Percentiles rank a stretch among this genome's conserved stretches.
Evolutionary conservation across 2,888 invertebrate genomes (phyloP).

Genomic region (Chydorus sphaericus): DNA sequence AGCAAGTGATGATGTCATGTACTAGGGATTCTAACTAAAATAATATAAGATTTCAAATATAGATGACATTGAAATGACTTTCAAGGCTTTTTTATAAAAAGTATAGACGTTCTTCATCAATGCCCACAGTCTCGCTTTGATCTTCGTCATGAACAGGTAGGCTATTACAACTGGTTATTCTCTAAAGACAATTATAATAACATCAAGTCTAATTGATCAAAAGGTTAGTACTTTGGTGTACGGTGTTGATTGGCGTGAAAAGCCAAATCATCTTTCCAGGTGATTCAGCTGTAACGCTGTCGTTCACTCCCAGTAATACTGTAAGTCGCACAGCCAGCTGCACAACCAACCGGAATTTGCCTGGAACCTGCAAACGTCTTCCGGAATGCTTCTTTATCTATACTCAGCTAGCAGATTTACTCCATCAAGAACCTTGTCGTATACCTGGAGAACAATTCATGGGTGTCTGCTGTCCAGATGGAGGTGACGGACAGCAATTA

Average conservation of each 20-base stretch:
- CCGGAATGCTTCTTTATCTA: slow-evolving; percentile 28
- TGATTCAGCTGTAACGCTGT: not conserved
- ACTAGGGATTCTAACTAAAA: not conserved
- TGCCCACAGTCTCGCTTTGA: not conserved
- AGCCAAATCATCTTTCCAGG: slow-evolving; percentile 6
- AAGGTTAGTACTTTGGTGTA: not conserved
- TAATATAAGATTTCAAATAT: too few species aligned
- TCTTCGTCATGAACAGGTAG: slow-evolving; percentile 1
- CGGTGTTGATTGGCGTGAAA: not conserved
- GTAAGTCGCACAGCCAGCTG: too few species aligned
- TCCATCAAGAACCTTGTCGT: slow-evolving; percentile 25
- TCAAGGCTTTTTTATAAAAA: not conserved
- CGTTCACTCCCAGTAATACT: not conserved
- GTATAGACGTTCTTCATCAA: not conserved
- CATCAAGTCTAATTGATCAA: not conserved
- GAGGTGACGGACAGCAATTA: slow-evolving; percentile 7
- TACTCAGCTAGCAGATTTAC: slow-evolving; percentile 26
- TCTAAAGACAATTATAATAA: not conserved
- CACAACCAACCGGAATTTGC: slow-evolving; percentile 22
- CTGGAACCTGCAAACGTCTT: slow-evolving; percentile 26
- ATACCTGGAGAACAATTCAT: slow-evolving; percentile 20
- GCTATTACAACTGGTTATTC: too few species aligned
- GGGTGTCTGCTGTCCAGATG: slow-evolving; percentile 28
- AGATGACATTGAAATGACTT: too few species aligned
- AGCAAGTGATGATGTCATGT: too few species aligned